Percentiles rank a stretch among this genome's conserved stretches.
phyloP scores from a whole-genome alignment of 2,113 vertebrate genomes.

The Cichladusa arquata region DNA sequence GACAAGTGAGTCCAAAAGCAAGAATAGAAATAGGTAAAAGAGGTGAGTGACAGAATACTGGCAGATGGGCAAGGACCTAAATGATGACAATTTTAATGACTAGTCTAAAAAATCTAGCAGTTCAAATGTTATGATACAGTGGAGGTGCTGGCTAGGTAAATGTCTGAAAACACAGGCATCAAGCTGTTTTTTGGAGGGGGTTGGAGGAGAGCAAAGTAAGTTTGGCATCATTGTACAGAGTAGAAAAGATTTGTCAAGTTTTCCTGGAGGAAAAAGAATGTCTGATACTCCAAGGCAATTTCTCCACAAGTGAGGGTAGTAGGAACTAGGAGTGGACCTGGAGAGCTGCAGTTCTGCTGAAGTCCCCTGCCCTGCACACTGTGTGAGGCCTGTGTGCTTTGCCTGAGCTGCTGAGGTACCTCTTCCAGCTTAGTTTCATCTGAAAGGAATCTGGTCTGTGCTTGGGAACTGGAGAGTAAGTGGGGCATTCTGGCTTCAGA shows the following conservation, averaged over 20 bases:
- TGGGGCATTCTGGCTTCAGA: not conserved
- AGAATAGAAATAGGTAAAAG: not conserved
- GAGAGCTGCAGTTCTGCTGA: not conserved
- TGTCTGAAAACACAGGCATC: not conserved
- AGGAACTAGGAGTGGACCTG: not conserved
- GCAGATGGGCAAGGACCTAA: not conserved
- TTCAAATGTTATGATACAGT: not conserved
- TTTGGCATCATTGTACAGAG: not conserved
- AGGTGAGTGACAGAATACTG: not conserved
- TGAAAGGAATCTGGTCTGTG: not conserved
- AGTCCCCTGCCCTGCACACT: not conserved
- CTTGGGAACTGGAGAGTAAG: rapidly evolving
- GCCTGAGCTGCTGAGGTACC: not conserved
- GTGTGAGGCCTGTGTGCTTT: not conserved
- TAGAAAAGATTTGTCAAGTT: not conserved
- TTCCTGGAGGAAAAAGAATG: not conserved
- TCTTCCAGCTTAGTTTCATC: not conserved
- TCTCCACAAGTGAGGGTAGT: not conserved
- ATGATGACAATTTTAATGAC: not conserved
- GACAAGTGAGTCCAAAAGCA: not conserved
- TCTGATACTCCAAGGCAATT: not conserved
- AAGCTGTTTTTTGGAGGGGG: not conserved
- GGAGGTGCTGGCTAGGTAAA: not conserved
- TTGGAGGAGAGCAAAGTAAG: not conserved
- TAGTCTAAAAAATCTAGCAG: not conserved